Evolutionary conservation across 2,797 vertebrate species (phyloP), one percentile per base, ranked within the genome.

Genomic region (Spinibarbus caldwelli): DNA sequence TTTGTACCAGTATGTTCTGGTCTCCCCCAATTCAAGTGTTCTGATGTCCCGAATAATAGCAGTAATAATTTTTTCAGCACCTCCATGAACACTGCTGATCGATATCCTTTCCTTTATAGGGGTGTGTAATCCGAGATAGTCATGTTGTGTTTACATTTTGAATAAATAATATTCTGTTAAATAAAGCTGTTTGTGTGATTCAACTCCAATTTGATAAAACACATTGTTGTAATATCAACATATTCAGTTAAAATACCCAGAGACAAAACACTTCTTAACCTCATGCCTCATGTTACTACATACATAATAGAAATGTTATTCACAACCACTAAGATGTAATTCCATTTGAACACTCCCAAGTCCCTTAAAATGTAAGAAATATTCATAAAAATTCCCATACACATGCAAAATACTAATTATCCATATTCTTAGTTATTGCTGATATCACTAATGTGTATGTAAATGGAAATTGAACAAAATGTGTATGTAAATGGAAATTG

Each of bases 71-170:
- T 54, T 76, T 31, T 54, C 45, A 62, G 77, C 82, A 83, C 57
- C 81, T 86, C 57, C 57, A 80, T 68, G 59, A 47, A 75, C 77
- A 75, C 68, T 76, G 72, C 76, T 57, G 47, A 68, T 81, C 5
- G 2, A 80, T 84, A 80, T 80, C 64, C 83, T 84, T 78, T 75
- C 49, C 71, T 66, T 76, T 81, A 67, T 43, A 85, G 83, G 86
- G 68, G 64, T 38, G 66, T 85, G 78, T 85, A 79, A 81, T 85
- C 54, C 34, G 72, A 71, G 71, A 23, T 41, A 49, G 78, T 77
- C 71, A 76, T 78, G 77, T 76, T 87, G 85, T 86, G 85, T 68
- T 85, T 86, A 87, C 83, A 85, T 88, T 88, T 86, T 80, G 82
- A 86, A 86, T 84, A 88, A 88, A 80, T 68, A 41, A 77, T 80